Conservation (phyloP, 2,888 invertebrate genomes). For the Acronicta aceris region DNA sequence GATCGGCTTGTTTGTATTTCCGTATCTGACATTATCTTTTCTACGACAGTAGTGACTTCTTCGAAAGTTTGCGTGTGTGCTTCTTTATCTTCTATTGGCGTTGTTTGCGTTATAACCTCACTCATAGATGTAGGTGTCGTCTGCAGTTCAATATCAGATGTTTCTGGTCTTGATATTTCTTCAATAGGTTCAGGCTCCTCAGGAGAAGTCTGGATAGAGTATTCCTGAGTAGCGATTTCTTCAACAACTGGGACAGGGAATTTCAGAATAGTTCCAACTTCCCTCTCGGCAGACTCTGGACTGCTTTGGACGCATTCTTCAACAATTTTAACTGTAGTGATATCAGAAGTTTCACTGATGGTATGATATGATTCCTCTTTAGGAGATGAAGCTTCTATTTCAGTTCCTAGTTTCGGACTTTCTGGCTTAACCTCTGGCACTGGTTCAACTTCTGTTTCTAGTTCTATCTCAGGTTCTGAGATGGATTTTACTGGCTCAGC, state of each 20-base stretch:
- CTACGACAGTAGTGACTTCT: conserved; percentile 72
- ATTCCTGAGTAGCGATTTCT: conserved; percentile 89
- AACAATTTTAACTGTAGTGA: conserved; percentile 90
- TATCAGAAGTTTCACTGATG: conserved; percentile 89
- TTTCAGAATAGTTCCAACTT: conserved; percentile 88
- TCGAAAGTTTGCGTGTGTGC: conserved; percentile 80
- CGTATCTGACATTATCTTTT: conserved; percentile 76
- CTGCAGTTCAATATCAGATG: conserved; percentile 83
- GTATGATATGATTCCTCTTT: conserved; percentile 90
- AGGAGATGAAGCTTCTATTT: conserved; percentile 86
- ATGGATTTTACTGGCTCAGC: conserved; percentile 65
- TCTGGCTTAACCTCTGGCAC: conserved; percentile 70
- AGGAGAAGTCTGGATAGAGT: conserved; percentile 90
- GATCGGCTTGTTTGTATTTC: conserved; percentile 82
- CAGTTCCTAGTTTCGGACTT: conserved; percentile 84
- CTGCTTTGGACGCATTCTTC: conserved; percentile 90
- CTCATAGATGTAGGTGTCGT: conserved; percentile 86
- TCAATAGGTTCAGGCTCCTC: conserved; percentile 80
- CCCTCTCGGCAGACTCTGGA: conserved; percentile 79
- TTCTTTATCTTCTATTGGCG: conserved; percentile 83
- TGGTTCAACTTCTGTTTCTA: conserved; percentile 45
- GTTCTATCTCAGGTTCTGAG: conserved; percentile 44
- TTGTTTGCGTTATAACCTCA: conserved; percentile 90
- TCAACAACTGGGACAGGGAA: conserved; percentile 90
- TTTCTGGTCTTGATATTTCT: conserved; percentile 69